A percentile compares a stretch with the other conserved stretches of the same genome.
These are phyloP conservation scores for Pseudochirops corinnae DNA, from an alignment of 2,797 vertebrate species.

Conservation along the genomic window DNA sequence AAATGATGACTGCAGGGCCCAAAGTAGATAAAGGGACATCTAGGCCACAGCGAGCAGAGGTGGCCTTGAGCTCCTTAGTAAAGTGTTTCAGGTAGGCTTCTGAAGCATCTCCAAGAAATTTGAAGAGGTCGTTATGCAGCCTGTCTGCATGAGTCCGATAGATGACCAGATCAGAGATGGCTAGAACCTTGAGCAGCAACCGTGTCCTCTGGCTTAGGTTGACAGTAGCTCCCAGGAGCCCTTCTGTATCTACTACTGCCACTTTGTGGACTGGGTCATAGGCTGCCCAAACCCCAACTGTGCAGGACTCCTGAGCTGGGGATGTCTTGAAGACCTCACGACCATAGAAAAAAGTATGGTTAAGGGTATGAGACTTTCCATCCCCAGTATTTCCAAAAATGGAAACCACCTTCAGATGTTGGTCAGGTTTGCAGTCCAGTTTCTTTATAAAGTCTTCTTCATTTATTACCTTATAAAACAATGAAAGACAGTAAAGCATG, in stretches of 20 bases:
- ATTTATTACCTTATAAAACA: conserved; percentile 90
- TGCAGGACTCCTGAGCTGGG: conserved; percentile 98
- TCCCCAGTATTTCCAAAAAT: conserved; percentile 99
- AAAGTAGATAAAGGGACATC: conserved; percentile 97
- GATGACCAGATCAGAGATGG: conserved; percentile 97
- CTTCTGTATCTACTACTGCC: conserved; percentile 97
- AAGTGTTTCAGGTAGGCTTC: conserved; percentile 99
- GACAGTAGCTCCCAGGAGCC: conserved; percentile 95
- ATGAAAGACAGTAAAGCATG: conserved; percentile 2
- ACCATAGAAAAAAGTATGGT: conserved; percentile 99
- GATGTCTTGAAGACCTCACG: conserved; percentile 98
- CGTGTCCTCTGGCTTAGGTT: conserved; percentile 97
- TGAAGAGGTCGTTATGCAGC: conserved; percentile 98
- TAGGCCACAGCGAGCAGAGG: conserved; percentile 96
- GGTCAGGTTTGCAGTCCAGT: conserved; percentile 92
- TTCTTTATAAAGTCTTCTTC: conserved; percentile 95
- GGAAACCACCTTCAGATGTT: conserved; percentile 98
- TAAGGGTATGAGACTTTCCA: conserved; percentile 98
- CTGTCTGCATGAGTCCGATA: conserved; percentile 98
- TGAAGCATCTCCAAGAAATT: conserved; percentile 98
- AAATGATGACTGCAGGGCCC: conserved; percentile 97
- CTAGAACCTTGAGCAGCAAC: conserved; percentile 96
- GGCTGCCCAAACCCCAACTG: conserved; percentile 97
- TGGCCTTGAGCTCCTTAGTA: conserved; percentile 97
- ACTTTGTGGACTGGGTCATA: conserved; percentile 95